These are phyloP conservation scores for Romanogobio albipinnatus DNA, from an alignment of 2,113 vertebrate species.

Conservation along the genomic window DNA sequence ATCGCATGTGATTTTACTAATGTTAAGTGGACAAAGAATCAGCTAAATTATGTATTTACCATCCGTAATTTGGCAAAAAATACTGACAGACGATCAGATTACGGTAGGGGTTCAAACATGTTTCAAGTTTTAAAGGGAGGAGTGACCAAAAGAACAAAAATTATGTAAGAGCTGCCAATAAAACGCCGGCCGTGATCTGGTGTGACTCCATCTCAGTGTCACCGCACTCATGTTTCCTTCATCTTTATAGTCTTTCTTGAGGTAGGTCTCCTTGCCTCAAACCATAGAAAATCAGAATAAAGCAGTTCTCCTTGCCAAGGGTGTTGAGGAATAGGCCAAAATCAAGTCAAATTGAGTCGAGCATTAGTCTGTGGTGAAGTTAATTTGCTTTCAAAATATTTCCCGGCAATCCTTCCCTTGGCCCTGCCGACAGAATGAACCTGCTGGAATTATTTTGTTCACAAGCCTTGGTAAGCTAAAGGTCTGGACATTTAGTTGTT, in stretches of 20 bases:
- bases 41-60: too few species aligned
- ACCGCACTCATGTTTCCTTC: not conserved
- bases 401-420: not conserved
- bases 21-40: too few species aligned
- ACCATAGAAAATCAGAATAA: conserved; percentile 5
- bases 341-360: not conserved
- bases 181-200: not conserved
- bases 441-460: not conserved
- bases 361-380: not conserved
- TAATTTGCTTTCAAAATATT: not conserved
- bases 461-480: not conserved
- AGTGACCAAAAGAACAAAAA: not conserved
- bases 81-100: not conserved
- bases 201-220: not conserved
- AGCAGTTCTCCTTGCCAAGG: not conserved
- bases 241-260: not conserved
- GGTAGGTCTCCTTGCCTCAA: not conserved
- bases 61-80: not conserved
- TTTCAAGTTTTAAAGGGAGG: not conserved
- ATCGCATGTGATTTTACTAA: too few species aligned
- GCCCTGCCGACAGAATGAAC: not conserved
- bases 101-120: not conserved
- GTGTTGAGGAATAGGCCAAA: conserved; percentile 11
- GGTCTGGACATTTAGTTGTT: not conserved
- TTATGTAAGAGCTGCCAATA: not conserved